phyloP scores from a whole-genome alignment of 1,140 invertebrate species.

The Argopecten irradians region DNA sequence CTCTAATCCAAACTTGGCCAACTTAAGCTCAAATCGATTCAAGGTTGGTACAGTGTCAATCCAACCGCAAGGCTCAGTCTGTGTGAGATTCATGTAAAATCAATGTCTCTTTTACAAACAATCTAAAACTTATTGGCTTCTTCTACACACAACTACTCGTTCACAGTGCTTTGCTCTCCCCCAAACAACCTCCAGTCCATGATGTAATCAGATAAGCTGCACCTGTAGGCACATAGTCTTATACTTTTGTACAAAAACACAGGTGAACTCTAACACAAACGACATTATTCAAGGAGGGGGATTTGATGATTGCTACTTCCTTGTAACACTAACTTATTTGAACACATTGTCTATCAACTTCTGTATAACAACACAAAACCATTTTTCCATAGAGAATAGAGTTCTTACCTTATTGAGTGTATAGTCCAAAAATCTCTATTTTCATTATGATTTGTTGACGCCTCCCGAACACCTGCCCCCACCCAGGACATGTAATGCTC shows the following conservation, averaged over 20 bases:
- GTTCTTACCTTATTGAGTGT: neutral
- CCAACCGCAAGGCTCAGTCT: neutral
- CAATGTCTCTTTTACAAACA: neutral
- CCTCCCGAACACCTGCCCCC: neutral
- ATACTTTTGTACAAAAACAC: neutral
- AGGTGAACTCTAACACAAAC: neutral
- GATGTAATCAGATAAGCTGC: neutral
- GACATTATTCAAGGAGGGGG: too few relatives aligned
- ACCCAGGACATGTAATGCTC: neutral
- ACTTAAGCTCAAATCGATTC: slow-evolving; percentile 10
- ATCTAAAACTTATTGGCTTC: neutral
- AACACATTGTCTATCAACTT: too few relatives aligned
- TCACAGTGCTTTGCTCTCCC: neutral
- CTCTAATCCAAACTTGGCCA: slow-evolving; percentile 21
- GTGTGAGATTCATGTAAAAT: neutral
- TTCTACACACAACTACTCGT: neutral
- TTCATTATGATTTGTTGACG: neutral
- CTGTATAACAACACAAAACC: neutral
- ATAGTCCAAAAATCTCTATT: neutral
- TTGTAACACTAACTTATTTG: too few relatives aligned
- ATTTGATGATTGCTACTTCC: too few relatives aligned
- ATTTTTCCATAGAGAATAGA: neutral
- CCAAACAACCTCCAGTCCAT: neutral
- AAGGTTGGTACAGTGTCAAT: neutral
- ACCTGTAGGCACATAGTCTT: neutral